These are phyloP conservation scores for Pyrochroa serraticornis DNA, from an alignment of 2,888 invertebrate genomes.

Conservation along the genomic window DNA sequence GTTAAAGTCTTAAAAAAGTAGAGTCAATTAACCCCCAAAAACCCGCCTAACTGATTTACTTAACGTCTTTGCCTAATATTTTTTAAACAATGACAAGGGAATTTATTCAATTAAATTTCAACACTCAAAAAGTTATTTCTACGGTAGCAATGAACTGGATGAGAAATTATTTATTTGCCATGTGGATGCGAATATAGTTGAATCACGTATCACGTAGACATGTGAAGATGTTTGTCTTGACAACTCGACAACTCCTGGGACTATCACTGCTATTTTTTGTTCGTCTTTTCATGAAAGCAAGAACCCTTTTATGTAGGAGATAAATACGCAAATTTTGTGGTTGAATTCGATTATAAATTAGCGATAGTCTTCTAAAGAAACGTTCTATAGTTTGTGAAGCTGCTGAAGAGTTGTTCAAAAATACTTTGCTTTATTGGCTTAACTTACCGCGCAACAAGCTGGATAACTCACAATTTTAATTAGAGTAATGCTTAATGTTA, in stretches of 20 bases:
- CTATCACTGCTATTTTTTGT: constrained; percentile 26
- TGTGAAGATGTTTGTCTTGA: constrained; percentile 38
- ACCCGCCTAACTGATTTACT: no score
- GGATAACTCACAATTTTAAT: constrained; percentile 21
- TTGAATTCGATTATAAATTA: no score
- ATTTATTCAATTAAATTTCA: no score
- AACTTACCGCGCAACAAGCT: constrained; percentile 11
- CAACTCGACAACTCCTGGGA: constrained; percentile 32
- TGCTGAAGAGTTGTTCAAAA: neutral
- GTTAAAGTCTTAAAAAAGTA: no score
- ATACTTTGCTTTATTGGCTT: neutral
- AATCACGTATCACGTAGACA: constrained; percentile 34
- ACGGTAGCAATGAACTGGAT: neutral
- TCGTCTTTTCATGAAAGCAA: constrained; percentile 1
- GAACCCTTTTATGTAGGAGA: no score
- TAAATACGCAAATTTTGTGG: no score
- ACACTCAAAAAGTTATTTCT: neutral
- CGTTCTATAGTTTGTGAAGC: neutral
- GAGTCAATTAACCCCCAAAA: no score
- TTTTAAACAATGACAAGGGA: no score
- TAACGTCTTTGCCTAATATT: no score
- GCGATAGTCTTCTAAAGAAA: neutral
- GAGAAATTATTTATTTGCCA: constrained; percentile 4
- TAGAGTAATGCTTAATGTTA: constrained; percentile 19
- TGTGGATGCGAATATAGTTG: constrained; percentile 10